These are phyloP conservation scores for Nettapus auritus DNA, from an alignment of 2,113 vertebrate species.

Conservation along the genomic window DNA sequence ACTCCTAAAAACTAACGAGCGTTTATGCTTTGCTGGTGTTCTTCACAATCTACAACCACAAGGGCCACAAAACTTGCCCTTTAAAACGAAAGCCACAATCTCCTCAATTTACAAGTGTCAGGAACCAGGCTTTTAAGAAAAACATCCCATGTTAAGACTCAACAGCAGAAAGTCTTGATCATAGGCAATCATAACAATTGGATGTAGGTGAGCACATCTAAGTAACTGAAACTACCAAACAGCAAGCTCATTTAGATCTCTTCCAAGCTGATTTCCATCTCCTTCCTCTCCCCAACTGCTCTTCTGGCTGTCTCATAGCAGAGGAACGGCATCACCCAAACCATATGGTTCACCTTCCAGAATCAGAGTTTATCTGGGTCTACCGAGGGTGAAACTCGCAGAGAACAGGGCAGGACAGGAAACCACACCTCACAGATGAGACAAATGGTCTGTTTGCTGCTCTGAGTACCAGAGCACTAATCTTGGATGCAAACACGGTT, in stretches of 20 bases:
- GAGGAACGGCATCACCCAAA: conserved; percentile 73
- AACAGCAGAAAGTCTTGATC: background rate
- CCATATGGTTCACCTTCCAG: conserved; percentile 64
- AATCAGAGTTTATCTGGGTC: conserved; percentile 69
- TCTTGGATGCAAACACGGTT: conserved; percentile 11
- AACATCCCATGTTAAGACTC: background rate
- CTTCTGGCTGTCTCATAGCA: background rate
- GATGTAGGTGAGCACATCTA: background rate
- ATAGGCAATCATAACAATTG: background rate
- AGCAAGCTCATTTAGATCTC: conserved; percentile 7
- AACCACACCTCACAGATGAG: conserved; percentile 49
- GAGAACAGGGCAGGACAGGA: conserved; percentile 62
- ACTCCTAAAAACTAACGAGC: background rate
- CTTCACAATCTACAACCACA: background rate
- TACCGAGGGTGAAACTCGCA: conserved; percentile 38
- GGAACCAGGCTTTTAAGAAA: background rate
- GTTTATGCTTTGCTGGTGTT: background rate
- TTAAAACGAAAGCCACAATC: background rate
- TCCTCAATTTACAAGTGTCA: background rate
- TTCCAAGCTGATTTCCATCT: background rate
- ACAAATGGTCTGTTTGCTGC: conserved; percentile 38
- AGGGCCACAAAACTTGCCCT: background rate
- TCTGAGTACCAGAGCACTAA: conserved; percentile 4
- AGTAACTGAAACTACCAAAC: background rate
- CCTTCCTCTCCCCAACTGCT: background rate